phyloP scores from a whole-genome alignment of 2,797 vertebrate species.

The Anolis apletophallus region DNA sequence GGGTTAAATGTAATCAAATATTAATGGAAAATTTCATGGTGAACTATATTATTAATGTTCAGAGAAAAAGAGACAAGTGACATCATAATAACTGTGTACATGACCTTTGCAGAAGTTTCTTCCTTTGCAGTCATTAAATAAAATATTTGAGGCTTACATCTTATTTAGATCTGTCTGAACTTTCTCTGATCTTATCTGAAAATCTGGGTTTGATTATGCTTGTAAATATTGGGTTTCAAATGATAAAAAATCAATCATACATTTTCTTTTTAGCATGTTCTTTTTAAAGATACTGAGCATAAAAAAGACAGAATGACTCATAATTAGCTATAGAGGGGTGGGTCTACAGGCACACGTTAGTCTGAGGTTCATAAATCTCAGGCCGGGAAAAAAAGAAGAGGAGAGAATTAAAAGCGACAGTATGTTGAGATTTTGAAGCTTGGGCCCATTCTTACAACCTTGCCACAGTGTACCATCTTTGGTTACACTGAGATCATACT shows the following conservation, averaged over 20 bases:
- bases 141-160: background rate
- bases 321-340: accelerated
- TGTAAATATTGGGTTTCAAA: background rate
- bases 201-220: background rate
- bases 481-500: background rate
- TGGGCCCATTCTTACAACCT: background rate
- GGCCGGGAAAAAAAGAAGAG: background rate
- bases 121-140: conserved; percentile 40
- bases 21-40: conserved; percentile 1
- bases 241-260: background rate
- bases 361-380: background rate
- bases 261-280: background rate
- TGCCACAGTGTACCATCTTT: background rate
- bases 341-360: background rate
- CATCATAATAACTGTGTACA: background rate
- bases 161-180: conserved; percentile 46
- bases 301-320: background rate
- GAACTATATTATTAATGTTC: background rate
- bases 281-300: background rate
- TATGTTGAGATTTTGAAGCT: background rate
- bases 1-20: background rate
- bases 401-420: accelerated
- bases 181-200: conserved; percentile 8
- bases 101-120: conserved; percentile 27
- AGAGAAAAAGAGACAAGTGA: background rate